phyloP scores from a whole-genome alignment of 23 tunicate species.

The Ascidia mentula region DNA sequence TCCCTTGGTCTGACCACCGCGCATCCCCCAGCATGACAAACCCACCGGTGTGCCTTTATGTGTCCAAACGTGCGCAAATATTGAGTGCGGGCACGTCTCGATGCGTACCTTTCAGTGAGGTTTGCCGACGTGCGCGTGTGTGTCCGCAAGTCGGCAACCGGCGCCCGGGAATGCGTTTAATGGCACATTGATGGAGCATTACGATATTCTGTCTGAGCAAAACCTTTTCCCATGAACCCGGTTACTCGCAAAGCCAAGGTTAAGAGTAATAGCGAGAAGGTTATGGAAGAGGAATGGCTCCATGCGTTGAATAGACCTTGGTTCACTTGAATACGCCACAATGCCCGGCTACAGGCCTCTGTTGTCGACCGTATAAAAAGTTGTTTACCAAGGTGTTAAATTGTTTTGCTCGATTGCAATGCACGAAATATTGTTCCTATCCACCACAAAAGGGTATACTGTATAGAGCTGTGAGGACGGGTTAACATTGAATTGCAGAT shows the following conservation, averaged over 20 bases:
- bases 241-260: background rate
- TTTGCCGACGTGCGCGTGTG: background rate
- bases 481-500: no score
- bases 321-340: background rate
- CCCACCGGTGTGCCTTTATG: background rate
- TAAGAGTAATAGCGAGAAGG: background rate
- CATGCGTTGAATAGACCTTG: background rate
- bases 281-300: background rate
- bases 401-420: no score
- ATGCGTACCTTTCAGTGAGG: background rate
- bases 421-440: no score
- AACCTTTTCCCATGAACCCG: background rate
- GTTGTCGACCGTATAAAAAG: background rate
- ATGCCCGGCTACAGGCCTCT: no score
- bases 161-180: background rate
- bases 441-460: no score
- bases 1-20: background rate
- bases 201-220: background rate
- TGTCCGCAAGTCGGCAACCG: background rate
- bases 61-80: constrained; percentile 5
- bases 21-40: background rate
- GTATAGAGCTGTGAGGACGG: no score
- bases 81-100: background rate
- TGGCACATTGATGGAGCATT: background rate
- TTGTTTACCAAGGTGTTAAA: background rate